A percentile compares a stretch with the other conserved stretches of the same genome.
Conservation (phyloP, 2,113 vertebrate genomes). For the Pseudolaguvia tuberculata region DNA sequence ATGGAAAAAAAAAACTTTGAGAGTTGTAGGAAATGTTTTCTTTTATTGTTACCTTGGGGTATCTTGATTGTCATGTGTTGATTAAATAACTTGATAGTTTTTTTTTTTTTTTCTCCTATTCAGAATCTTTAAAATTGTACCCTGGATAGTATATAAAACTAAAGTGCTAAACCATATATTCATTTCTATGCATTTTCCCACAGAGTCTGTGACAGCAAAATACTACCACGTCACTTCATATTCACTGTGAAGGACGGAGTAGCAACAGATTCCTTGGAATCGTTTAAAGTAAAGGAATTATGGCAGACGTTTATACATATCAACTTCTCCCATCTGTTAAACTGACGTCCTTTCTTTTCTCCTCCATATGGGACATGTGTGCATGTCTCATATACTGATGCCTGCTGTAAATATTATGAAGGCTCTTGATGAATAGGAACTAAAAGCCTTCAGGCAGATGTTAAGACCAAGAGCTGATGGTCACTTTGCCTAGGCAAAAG, state of each 20-base stretch:
- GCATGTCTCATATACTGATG: conserved; percentile 48
- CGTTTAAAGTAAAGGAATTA: conserved; percentile 31
- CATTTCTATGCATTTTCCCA: conserved; percentile 36
- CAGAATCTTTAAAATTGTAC: not conserved
- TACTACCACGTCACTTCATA: conserved; percentile 5
- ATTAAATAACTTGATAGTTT: conserved; percentile 3
- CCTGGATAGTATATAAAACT: not conserved
- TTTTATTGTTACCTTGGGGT: conserved; percentile 2
- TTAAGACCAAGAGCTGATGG: conserved; percentile 52
- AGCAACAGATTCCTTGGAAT: conserved; percentile 27
- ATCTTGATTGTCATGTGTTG: not conserved
- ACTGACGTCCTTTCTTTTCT: not conserved
- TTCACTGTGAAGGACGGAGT: conserved; percentile 16
- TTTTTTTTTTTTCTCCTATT: not conserved
- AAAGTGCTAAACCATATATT: conserved; percentile 4
- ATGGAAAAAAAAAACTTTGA: not conserved
- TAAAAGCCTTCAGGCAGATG: conserved; percentile 52
- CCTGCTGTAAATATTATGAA: conserved; percentile 61
- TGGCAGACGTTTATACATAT: conserved; percentile 33
- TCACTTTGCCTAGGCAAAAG: conserved; percentile 30
- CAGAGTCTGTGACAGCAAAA: conserved; percentile 26
- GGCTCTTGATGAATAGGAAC: conserved; percentile 43
- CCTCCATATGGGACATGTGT: conserved; percentile 21
- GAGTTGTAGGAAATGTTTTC: conserved; percentile 15
- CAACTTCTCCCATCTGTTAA: conserved; percentile 32